A percentile compares a stretch with the other conserved stretches of the same genome.
Evolutionary conservation across 2,113 vertebrate species (phyloP).

Genomic region (Nycticebus coucang): DNA sequence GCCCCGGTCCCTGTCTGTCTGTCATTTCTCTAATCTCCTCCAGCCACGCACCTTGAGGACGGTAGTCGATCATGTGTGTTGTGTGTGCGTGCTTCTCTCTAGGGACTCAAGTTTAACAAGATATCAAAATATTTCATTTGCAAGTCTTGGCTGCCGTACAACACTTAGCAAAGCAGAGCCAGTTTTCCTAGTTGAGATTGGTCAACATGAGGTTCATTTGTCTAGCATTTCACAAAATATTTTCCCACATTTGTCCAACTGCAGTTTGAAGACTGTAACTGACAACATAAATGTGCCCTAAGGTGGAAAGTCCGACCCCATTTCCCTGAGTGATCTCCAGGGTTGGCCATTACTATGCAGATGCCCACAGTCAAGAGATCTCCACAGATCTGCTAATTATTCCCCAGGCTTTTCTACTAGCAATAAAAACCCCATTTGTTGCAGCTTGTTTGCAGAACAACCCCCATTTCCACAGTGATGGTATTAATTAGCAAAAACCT

Average conservation of each 20-base stretch:
- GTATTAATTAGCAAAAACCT: conserved; percentile 88
- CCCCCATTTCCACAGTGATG: conserved; percentile 84
- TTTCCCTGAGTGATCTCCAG: conserved; percentile 81
- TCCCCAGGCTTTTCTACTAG: conserved; percentile 84
- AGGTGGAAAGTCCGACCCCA: conserved; percentile 83
- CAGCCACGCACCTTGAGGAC: conserved; percentile 58
- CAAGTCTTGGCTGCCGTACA: conserved; percentile 82
- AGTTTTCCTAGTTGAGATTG: conserved; percentile 81
- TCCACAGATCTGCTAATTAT: conserved; percentile 84
- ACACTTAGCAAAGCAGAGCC: conserved; percentile 81
- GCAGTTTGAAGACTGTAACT: conserved; percentile 83
- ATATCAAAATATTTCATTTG: conserved; percentile 85
- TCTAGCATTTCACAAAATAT: conserved; percentile 87
- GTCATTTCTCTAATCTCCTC: conserved; percentile 25
- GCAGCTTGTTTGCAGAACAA: conserved; percentile 83
- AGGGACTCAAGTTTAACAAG: conserved; percentile 84
- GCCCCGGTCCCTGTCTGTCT: neutral
- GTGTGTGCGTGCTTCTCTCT: conserved; percentile 60
- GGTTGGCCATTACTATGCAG: conserved; percentile 83
- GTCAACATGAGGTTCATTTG: conserved; percentile 83
- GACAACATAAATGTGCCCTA: conserved; percentile 87
- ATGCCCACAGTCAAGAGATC: conserved; percentile 84
- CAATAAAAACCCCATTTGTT: conserved; percentile 88
- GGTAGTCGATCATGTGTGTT: neutral
- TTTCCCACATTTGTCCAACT: conserved; percentile 89